phyloP scores from a whole-genome alignment of 2,888 invertebrate genomes.

The Nemotelus nigrinus region DNA sequence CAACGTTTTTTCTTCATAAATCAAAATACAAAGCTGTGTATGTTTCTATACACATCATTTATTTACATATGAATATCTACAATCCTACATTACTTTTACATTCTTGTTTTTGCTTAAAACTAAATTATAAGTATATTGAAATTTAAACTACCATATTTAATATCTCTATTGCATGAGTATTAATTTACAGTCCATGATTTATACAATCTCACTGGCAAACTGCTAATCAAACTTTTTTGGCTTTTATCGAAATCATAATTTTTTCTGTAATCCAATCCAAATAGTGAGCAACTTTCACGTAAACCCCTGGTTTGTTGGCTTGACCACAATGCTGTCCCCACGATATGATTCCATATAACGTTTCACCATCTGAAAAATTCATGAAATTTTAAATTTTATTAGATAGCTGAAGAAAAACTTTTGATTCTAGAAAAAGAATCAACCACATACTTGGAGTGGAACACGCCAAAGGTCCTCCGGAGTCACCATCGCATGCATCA shows the following conservation, averaged over 20 bases:
- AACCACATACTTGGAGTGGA: slow-evolving; percentile 67
- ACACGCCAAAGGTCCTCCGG: slow-evolving; percentile 85
- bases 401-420: not conserved
- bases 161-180: slow-evolving; percentile 21
- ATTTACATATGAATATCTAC: not conserved
- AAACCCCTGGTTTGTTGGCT: slow-evolving; percentile 79
- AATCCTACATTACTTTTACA: not conserved
- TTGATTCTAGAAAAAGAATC: not conserved
- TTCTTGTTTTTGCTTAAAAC: not conserved
- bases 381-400: slow-evolving; percentile 11
- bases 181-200: slow-evolving; percentile 21
- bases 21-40: too few relatives aligned
- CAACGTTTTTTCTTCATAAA: too few relatives aligned
- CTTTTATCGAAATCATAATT: slow-evolving; percentile 58
- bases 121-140: not conserved
- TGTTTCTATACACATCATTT: too few relatives aligned
- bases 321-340: slow-evolving; percentile 82
- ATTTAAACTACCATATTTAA: not conserved
- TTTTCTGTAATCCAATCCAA: slow-evolving; percentile 74
- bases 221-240: not conserved
- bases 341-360: slow-evolving; percentile 77
- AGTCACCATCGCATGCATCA: slow-evolving; percentile 86
- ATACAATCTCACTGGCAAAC: not conserved
- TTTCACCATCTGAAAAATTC: slow-evolving; percentile 69
- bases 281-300: slow-evolving; percentile 73